phyloP scores from a whole-genome alignment of 1,140 invertebrate species.

The Bombus ignitus region DNA sequence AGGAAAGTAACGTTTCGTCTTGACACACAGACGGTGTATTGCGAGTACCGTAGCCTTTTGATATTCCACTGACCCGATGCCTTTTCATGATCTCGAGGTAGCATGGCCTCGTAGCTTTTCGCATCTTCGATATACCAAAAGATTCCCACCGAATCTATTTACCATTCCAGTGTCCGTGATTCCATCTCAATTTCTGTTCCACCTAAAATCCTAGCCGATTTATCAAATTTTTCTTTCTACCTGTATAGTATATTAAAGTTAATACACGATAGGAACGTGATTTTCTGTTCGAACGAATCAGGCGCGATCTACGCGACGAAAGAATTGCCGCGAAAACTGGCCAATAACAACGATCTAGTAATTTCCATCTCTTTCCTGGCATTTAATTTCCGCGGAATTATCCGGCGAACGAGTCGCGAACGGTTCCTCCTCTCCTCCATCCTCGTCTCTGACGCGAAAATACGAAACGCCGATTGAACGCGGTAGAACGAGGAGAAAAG shows the following conservation, averaged over 20 bases:
- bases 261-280: not conserved
- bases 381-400: slow-evolving; percentile 52
- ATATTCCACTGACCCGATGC: slow-evolving; percentile 1
- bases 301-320: not conserved
- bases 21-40: not conserved
- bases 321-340: slow-evolving; percentile 22
- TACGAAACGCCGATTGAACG: slow-evolving; percentile 33
- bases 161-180: not conserved
- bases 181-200: not conserved
- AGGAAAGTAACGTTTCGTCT: not conserved
- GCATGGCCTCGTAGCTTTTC: not conserved
- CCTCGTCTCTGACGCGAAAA: slow-evolving; percentile 7
- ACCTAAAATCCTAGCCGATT: not conserved
- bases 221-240: not conserved
- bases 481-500: not conserved
- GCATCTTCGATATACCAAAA: not conserved
- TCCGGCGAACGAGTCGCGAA: slow-evolving; percentile 38
- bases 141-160: not conserved
- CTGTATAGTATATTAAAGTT: not conserved
- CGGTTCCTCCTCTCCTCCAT: too few species aligned
- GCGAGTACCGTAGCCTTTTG: not conserved
- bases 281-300: not conserved
- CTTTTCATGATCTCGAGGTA: not conserved
- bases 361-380: slow-evolving; percentile 53
- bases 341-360: slow-evolving; percentile 39